These are phyloP conservation scores for Eustalomyia histrio DNA, from an alignment of 2,888 invertebrate species.

Conservation along the genomic window DNA sequence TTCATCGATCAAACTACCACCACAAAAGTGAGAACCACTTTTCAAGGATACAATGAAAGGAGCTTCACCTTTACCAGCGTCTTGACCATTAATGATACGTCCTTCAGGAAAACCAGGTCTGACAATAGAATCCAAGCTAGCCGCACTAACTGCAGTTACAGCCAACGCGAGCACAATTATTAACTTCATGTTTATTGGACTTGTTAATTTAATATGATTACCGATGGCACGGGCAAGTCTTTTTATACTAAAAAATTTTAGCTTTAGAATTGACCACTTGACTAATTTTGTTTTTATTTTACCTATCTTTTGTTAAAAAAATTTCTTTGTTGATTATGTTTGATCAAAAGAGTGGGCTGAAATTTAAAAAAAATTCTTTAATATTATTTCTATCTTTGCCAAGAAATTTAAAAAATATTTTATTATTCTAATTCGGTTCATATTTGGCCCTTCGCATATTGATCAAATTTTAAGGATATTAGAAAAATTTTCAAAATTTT, in stretches of 20 bases:
- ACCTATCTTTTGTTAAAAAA: no score
- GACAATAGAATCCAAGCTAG: constrained; percentile 64
- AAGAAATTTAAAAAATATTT: no score
- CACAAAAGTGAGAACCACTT: constrained; percentile 75
- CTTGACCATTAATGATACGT: constrained; percentile 75
- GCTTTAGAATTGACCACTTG: background rate
- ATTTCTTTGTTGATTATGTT: no score
- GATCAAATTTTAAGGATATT: no score
- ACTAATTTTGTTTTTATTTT: background rate
- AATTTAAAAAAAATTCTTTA: no score
- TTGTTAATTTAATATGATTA: constrained; percentile 39
- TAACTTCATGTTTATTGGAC: constrained; percentile 70
- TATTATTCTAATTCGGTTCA: no score
- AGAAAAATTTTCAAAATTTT: no score
- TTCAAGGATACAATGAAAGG: constrained; percentile 79
- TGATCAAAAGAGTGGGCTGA: no score
- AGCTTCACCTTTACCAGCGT: constrained; percentile 76
- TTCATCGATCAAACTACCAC: constrained; percentile 76
- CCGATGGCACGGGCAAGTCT: background rate
- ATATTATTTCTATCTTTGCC: no score
- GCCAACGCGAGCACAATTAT: constrained; percentile 70
- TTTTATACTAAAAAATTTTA: constrained; percentile 64
- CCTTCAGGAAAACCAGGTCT: constrained; percentile 72
- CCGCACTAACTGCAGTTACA: constrained; percentile 67
- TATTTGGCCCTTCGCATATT: no score